phyloP scores from a whole-genome alignment of 2,797 vertebrate genomes.

The Bufotes viridis region DNA sequence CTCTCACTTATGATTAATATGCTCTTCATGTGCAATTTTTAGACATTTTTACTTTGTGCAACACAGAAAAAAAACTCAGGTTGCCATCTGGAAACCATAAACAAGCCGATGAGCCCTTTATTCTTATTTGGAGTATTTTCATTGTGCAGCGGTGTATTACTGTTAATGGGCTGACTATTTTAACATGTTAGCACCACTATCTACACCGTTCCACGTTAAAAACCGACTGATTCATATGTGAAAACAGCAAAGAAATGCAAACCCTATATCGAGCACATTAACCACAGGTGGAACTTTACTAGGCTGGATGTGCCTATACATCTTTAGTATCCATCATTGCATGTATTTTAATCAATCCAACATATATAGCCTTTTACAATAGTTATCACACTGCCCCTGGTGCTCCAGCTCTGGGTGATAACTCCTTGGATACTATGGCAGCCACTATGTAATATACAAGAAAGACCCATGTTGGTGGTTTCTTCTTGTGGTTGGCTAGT shows the following conservation, averaged over 20 bases:
- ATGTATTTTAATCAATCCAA: background rate
- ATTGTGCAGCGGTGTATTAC: background rate
- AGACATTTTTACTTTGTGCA: background rate
- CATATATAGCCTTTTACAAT: no score
- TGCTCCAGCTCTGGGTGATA: no score
- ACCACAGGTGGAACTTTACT: background rate
- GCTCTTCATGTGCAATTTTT: background rate
- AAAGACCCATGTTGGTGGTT: background rate
- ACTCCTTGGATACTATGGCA: background rate
- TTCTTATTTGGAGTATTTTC: background rate
- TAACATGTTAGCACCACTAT: background rate
- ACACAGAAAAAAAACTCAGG: background rate
- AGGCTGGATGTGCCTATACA: no score
- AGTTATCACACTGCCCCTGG: no score
- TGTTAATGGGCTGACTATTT: background rate
- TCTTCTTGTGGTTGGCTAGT: background rate
- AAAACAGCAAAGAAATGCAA: background rate
- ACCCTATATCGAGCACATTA: background rate
- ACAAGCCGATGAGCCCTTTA: background rate
- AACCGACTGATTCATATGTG: background rate
- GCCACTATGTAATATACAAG: background rate
- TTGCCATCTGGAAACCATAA: background rate
- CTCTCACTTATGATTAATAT: background rate
- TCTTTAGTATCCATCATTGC: background rate
- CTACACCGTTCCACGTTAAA: no score